Conservation (phyloP, 1,140 invertebrate genomes). For the Venustaconcha ellipsiformis region DNA sequence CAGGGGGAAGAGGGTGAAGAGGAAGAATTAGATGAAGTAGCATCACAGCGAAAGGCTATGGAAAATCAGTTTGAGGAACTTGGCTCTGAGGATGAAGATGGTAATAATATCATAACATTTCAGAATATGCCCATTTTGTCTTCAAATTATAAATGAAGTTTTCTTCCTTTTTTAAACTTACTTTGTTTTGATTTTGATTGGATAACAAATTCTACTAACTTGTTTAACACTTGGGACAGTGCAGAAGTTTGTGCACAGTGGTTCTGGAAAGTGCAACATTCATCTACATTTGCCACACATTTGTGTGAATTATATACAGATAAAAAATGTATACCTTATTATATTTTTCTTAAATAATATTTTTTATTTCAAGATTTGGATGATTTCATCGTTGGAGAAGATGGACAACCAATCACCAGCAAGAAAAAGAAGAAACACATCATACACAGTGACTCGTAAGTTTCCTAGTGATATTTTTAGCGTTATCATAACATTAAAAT, state of each 20-base stretch:
- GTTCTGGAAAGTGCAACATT: not conserved
- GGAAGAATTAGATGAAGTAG: conserved; percentile 72
- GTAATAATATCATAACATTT: conserved; percentile 24
- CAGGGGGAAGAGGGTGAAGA: conserved; percentile 82
- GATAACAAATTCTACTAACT: too few species aligned
- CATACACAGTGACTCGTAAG: conserved; percentile 92
- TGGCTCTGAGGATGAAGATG: conserved; percentile 65
- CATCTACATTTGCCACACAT: not conserved
- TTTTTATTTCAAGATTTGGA: conserved; percentile 79
- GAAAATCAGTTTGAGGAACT: conserved; percentile 64
- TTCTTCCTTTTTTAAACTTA: too few species aligned
- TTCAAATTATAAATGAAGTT: not conserved
- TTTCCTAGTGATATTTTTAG: conserved; percentile 22
- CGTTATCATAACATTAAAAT: too few species aligned
- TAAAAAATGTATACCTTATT: too few species aligned
- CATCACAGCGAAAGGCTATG: conserved; percentile 70
- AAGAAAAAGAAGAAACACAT: conserved; percentile 81
- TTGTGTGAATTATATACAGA: not conserved
- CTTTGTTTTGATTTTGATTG: too few species aligned
- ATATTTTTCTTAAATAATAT: not conserved
- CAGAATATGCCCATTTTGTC: not conserved
- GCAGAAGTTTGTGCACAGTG: not conserved
- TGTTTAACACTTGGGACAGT: too few species aligned
- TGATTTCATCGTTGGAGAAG: conserved; percentile 98
- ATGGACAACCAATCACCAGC: conserved; percentile 90